A percentile compares a stretch with the other conserved stretches of the same genome.
Evolutionary conservation across 2,797 vertebrate genomes (phyloP).

Genomic region (Chaetodon trifasciatus): DNA sequence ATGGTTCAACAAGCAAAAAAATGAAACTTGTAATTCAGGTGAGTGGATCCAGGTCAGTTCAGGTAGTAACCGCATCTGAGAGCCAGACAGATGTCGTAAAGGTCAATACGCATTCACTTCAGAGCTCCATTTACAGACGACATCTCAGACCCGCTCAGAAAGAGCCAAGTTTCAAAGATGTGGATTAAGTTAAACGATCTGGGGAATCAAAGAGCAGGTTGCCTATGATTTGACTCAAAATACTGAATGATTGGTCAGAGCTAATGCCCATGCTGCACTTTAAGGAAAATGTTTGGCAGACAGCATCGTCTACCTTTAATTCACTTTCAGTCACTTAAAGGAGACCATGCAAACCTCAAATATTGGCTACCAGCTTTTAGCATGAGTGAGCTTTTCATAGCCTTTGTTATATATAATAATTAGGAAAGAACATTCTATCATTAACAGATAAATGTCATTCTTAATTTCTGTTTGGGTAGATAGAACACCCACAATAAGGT

Average conservation of each 20-base stretch:
- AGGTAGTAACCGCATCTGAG: constrained; percentile 25
- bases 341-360: constrained; percentile 33
- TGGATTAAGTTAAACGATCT: constrained; percentile 40
- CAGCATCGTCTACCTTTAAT: constrained; percentile 27
- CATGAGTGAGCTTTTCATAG: constrained; percentile 3
- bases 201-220: constrained; percentile 46
- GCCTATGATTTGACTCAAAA: constrained; percentile 50
- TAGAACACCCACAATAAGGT: background rate
- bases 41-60: constrained; percentile 19
- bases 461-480: constrained; percentile 1
- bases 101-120: constrained; percentile 48
- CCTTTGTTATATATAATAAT: background rate
- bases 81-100: constrained; percentile 24
- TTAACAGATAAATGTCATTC: constrained; percentile 20
- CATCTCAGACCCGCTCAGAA: constrained; percentile 21
- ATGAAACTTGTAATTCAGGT: constrained; percentile 16
- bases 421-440: background rate
- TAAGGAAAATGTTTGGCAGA: constrained; percentile 39
- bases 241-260: constrained; percentile 34
- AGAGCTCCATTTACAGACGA: constrained; percentile 38
- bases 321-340: constrained; percentile 41
- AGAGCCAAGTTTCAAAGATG: constrained; percentile 43
- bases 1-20: constrained; percentile 9
- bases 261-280: constrained; percentile 29
- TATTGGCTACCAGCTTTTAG: constrained; percentile 30